phyloP scores from a whole-genome alignment of 2,888 invertebrate species.

The Lottia gigantea region DNA sequence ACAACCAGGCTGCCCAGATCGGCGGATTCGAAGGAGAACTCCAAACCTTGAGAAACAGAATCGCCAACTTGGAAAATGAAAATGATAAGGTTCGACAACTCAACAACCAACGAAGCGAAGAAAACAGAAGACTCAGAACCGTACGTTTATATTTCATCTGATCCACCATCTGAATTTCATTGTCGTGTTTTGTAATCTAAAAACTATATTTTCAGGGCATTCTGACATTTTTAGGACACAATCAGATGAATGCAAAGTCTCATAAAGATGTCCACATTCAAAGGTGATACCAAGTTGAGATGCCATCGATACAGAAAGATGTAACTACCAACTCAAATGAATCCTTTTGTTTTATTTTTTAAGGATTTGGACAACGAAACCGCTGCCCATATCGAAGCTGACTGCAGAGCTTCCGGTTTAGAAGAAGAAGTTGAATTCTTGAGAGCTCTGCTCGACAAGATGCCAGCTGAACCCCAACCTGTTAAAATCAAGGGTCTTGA shows the following conservation, averaged over 20 bases:
- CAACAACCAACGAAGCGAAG: constrained; percentile 35
- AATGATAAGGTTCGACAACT: constrained; percentile 34
- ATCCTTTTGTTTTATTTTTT: constrained; percentile 14
- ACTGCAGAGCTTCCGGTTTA: constrained; percentile 68
- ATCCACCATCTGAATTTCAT: too few relatives aligned
- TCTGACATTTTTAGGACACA: too few relatives aligned
- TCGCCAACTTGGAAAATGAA: constrained; percentile 43
- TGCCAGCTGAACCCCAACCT: background rate
- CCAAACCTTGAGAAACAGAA: constrained; percentile 37
- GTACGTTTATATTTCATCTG: constrained; percentile 34
- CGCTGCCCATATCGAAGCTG: constrained; percentile 69
- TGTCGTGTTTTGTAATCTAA: too few relatives aligned
- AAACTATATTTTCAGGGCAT: too few relatives aligned
- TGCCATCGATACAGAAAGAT: too few relatives aligned
- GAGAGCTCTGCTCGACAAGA: constrained; percentile 61
- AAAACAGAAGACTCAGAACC: constrained; percentile 39
- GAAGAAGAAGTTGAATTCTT: constrained; percentile 70
- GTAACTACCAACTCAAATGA: too few relatives aligned
- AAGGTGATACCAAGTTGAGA: too few relatives aligned
- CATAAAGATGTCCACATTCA: too few relatives aligned
- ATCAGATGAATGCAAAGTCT: too few relatives aligned
- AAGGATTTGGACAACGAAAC: constrained; percentile 70
- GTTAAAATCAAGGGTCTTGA: constrained; percentile 51
- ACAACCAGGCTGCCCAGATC: constrained; percentile 40
- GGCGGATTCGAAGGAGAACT: constrained; percentile 51